These are phyloP conservation scores for Psittacus erithacus DNA, from an alignment of 2,113 vertebrate genomes.

Conservation along the genomic window DNA sequence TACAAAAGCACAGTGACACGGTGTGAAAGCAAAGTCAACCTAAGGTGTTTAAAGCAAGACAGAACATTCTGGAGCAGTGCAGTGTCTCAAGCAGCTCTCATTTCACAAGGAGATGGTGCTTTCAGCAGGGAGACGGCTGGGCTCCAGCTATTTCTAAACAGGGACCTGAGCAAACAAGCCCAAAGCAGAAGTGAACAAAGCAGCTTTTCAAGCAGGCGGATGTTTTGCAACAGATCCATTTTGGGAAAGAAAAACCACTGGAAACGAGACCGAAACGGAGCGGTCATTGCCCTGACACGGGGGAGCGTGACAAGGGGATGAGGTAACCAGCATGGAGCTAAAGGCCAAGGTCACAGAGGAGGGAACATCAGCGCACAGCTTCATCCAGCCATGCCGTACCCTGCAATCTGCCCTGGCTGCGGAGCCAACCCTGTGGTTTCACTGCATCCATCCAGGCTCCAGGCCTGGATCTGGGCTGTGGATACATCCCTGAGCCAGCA, in stretches of 20 bases:
- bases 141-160: not conserved
- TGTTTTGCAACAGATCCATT: not conserved
- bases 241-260: not conserved
- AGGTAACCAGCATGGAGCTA: not conserved
- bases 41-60: not conserved
- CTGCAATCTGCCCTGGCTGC: not conserved
- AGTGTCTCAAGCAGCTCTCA: not conserved
- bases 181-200: not conserved
- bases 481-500: not conserved
- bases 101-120: accelerated
- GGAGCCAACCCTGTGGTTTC: not conserved
- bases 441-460: not conserved
- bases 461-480: not conserved
- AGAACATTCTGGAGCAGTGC: not conserved
- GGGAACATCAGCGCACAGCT: not conserved
- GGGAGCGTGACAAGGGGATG: not conserved
- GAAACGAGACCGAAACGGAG: not conserved
- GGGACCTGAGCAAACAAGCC: not conserved
- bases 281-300: not conserved
- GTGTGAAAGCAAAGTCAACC: not conserved
- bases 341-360: not conserved
- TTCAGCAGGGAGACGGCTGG: not conserved
- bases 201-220: not conserved
- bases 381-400: not conserved
- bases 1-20: not conserved